A percentile compares a stretch with the other conserved stretches of the same genome.
These are phyloP conservation scores for Noctua janthina DNA, from an alignment of 2,888 invertebrate genomes.

Conservation along the genomic window DNA sequence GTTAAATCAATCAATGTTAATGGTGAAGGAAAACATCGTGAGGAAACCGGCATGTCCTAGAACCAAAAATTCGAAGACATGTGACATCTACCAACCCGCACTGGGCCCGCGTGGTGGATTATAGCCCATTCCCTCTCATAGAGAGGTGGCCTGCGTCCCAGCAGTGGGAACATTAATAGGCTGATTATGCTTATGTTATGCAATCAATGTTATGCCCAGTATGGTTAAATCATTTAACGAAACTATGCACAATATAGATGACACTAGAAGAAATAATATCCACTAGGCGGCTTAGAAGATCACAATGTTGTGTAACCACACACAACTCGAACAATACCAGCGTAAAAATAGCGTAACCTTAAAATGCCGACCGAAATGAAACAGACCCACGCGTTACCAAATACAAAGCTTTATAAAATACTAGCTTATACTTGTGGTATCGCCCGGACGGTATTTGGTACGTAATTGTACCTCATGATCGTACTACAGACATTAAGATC, in stretches of 20 bases:
- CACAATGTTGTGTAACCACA: neutral
- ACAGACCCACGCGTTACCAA: neutral
- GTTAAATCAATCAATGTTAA: too few relatives aligned
- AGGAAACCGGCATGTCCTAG: too few relatives aligned
- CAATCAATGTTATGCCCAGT: too few relatives aligned
- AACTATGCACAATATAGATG: neutral
- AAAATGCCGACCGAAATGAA: constrained; percentile 17
- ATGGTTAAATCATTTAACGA: neutral
- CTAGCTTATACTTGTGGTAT: neutral
- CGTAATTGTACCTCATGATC: neutral
- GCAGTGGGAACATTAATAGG: too few relatives aligned
- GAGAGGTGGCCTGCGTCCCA: too few relatives aligned
- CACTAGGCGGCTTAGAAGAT: neutral
- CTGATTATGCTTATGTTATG: too few relatives aligned
- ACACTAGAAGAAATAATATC: neutral
- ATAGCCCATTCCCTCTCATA: too few relatives aligned
- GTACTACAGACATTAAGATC: neutral
- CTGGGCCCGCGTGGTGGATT: too few relatives aligned
- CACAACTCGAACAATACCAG: neutral
- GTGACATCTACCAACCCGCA: too few relatives aligned
- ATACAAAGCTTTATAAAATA: neutral
- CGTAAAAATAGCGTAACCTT: constrained; percentile 21
- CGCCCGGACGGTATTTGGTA: neutral
- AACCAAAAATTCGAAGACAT: too few relatives aligned
- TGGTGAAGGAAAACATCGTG: too few relatives aligned